These are phyloP conservation scores for Caenorhabditis doughertyi DNA, from an alignment of 2,888 invertebrate species.

Conservation along the genomic window DNA sequence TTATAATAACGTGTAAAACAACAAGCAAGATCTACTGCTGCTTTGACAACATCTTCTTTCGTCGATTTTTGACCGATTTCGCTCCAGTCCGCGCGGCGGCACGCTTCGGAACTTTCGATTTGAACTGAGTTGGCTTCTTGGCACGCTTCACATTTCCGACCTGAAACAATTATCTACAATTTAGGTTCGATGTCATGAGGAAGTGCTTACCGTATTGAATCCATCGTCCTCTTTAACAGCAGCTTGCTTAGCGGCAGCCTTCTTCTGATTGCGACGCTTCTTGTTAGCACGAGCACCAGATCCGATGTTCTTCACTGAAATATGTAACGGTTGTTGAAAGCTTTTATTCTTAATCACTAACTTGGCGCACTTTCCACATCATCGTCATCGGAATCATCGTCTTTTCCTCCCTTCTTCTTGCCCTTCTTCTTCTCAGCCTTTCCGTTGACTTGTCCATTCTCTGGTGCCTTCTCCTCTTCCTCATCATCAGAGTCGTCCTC, in stretches of 20 bases:
- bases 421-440: slow-evolving; percentile 10
- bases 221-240: slow-evolving; percentile 70
- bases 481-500: slow-evolving; percentile 36
- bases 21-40: slow-evolving; percentile 30
- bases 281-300: slow-evolving; percentile 66
- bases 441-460: not conserved
- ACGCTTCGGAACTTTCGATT: slow-evolving; percentile 67
- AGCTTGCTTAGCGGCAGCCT: slow-evolving; percentile 64
- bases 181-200: not conserved
- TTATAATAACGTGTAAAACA: slow-evolving; percentile 29
- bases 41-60: slow-evolving; percentile 72
- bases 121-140: slow-evolving; percentile 65
- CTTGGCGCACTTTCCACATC: slow-evolving; percentile 46
- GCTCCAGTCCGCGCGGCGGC: slow-evolving; percentile 70
- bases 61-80: slow-evolving; percentile 69
- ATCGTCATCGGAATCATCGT: slow-evolving; percentile 26
- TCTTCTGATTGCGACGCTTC: slow-evolving; percentile 71
- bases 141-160: slow-evolving; percentile 60
- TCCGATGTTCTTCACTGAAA: slow-evolving; percentile 65
- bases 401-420: slow-evolving; percentile 22
- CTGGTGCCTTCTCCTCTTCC: slow-evolving; percentile 2
- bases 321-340: too few species aligned
- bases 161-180: slow-evolving; percentile 25
- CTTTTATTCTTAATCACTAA: too few species aligned
- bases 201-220: slow-evolving; percentile 67